Base-by-base conservation (phyloP, 2,797 vertebrate genomes). In the Chrysocyon brachyurus region DNA sequence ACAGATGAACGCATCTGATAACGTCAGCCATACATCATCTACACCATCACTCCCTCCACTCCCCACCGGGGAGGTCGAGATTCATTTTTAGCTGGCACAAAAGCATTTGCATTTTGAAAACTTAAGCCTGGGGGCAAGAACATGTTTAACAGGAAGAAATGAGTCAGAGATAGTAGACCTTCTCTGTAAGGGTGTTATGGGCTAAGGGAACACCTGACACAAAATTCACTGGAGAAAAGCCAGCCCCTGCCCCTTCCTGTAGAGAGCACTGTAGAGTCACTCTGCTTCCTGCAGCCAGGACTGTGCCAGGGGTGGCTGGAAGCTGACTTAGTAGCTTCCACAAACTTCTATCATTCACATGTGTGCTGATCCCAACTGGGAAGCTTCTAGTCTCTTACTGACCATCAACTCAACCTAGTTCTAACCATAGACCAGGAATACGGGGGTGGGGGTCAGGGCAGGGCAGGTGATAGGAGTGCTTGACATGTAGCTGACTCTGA, bases 71-170 rank as follows among this genome's bases (percentile, higher is more conserved):
- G 77, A 49, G 8, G n/a, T 49, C 40, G 40, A 40, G 52, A 49
- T 49, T 86, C 54, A 70, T 70, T 87, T 54, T 70, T 63, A 89
- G 57, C 52, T 22, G 16, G 26, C 63, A 85, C 36, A 78, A 64
- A 72, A 88, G 33, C 15, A 79, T 70, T 31, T 84, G 31, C 33
- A 54, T 81, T 87, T 96, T 63, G 52, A 87, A 78, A 96, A 83
- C 12, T 26, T 81, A 96, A 96, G 57, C 28, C 91, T 75, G 11
- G 64, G 8, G 14, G 22, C 59, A 75, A 94, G 81, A 82, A 57
- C 93, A 90, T 28, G 28, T 6, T 94, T 77, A 73, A 64, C 52
- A 68, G 54, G 84, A 85, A 54, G 64, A 26, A 81, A 64, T 89
- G 75, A 46, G 52, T 85, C 72, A 73, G 64, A 75, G 54, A 19